A percentile compares a stretch with the other conserved stretches of the same genome.
phyloP scores from a whole-genome alignment of 2,888 invertebrate species.

The Tachina grossa region DNA sequence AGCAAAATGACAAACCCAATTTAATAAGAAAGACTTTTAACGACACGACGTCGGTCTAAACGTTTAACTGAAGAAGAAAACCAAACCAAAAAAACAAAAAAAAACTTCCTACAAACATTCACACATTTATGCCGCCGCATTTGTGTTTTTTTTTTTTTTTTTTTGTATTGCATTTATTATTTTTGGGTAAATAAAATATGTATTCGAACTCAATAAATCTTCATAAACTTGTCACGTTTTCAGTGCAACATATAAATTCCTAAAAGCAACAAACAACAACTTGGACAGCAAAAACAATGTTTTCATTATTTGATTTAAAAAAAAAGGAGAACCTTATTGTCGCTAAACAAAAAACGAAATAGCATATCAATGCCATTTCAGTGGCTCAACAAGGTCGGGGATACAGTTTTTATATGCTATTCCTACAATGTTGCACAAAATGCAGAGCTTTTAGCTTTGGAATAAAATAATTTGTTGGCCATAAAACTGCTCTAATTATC shows the following conservation, averaged over 20 bases:
- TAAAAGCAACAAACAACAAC: conserved; percentile 57
- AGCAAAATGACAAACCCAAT: conserved; percentile 46
- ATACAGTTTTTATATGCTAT: not conserved
- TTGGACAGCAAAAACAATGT: conserved; percentile 14
- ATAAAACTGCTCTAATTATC: no score
- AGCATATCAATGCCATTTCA: not conserved
- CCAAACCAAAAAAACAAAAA: conserved; percentile 1
- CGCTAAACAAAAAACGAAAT: not conserved
- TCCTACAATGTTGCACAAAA: no score
- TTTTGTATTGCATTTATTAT: conserved; percentile 29
- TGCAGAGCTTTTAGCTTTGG: no score
- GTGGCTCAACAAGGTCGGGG: not conserved
- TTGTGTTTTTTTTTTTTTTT: conserved; percentile 9
- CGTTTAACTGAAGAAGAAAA: conserved; percentile 29
- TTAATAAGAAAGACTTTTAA: conserved; percentile 35
- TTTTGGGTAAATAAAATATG: conserved; percentile 45
- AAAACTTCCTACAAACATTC: conserved; percentile 63
- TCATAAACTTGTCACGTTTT: conserved; percentile 82
- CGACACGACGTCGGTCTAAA: conserved; percentile 22
- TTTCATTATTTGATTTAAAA: conserved; percentile 37
- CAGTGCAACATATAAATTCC: conserved; percentile 81
- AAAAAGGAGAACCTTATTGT: conserved; percentile 9
- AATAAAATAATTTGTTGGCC: no score
- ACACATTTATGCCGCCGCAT: conserved; percentile 14
- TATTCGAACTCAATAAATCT: conserved; percentile 80